Evolutionary conservation across 1,140 invertebrate species (phyloP), one percentile per base, ranked within the genome.

Genomic region (Trichomalopsis sarcophagae): DNA sequence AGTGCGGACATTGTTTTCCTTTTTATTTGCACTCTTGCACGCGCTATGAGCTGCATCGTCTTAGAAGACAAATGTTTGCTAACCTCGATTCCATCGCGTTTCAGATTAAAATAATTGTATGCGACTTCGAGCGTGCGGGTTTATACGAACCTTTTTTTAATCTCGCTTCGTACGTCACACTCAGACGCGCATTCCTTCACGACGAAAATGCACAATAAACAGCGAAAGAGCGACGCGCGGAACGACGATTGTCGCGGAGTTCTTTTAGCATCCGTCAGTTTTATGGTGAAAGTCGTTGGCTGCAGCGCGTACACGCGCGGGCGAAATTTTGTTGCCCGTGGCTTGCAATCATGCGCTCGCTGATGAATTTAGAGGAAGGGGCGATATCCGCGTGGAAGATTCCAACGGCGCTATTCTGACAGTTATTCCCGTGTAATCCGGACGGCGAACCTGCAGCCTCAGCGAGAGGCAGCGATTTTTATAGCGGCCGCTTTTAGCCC

Each of bases 401-500:
- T 84, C 44, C 82, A 78, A 78, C 27, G 44, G 17, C 76, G 47
- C 66, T 85, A 81, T 81, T 81, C 66, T 81, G 84, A 85, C 84
- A 85, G 84, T 81, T 81, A 85, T 81, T 69, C 84, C 73, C 47
- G 74, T 77, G 71, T 81, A 75, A 76, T 81, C 66, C 55, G 71
- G 69, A 13, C 78, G 14, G 69, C 78, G 55, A 81, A 78, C 27
- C 44, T 82, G 33, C 80, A 82, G 47, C 36, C 3, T 7, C 23
- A 40, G 83, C 66, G 55, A 17, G 66, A 80, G 79, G 36, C 84
- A 50, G 74, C 75, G 80, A 78, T 82, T 86, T 86, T 86, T 86
- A 82, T 82, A 82, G 81, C 66, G 17, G 30, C 66, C 68, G 68
- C 81, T 86, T 86, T 86, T 86, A 82, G 84, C 74, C 76, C 40